A percentile compares a stretch with the other conserved stretches of the same genome.
phyloP scores from a whole-genome alignment of 2,113 vertebrate species.

The Colossoma macropomum region DNA sequence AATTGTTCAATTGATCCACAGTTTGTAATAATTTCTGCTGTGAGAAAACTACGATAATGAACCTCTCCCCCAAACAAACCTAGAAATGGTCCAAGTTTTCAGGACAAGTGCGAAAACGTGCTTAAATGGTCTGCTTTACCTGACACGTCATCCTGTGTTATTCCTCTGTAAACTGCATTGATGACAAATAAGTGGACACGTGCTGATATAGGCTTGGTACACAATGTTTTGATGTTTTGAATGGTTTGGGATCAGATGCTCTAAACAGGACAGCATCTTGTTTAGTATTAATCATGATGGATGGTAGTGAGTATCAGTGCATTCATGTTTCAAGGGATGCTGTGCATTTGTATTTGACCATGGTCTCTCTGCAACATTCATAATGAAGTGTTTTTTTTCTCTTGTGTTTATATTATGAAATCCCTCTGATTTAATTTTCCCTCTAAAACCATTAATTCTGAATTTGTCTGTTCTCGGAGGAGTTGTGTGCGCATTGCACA shows the following conservation, averaged over 20 bases:
- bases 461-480: constrained; percentile 14
- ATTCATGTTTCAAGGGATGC: not conserved
- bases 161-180: not conserved
- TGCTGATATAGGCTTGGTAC: not conserved
- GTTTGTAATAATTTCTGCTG: no score
- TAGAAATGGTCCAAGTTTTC: no score
- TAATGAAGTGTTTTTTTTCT: constrained; percentile 30
- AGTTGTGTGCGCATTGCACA: not conserved
- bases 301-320: not conserved
- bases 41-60: no score
- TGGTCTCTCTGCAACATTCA: constrained; percentile 2
- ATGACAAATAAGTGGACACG: no score
- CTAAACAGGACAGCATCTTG: constrained; percentile 5
- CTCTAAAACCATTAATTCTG: constrained; percentile 35
- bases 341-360: constrained; percentile 1
- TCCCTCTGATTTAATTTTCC: constrained; percentile 46
- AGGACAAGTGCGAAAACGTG: not conserved
- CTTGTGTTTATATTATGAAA: constrained; percentile 32
- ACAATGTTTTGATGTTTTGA: not conserved
- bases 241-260: not conserved
- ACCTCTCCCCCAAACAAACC: no score
- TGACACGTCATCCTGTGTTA: not conserved
- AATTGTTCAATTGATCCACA: no score
- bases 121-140: not conserved
- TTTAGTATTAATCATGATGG: not conserved